phyloP scores from a whole-genome alignment of 2,113 vertebrate genomes.

The Chaetodon auriga region DNA sequence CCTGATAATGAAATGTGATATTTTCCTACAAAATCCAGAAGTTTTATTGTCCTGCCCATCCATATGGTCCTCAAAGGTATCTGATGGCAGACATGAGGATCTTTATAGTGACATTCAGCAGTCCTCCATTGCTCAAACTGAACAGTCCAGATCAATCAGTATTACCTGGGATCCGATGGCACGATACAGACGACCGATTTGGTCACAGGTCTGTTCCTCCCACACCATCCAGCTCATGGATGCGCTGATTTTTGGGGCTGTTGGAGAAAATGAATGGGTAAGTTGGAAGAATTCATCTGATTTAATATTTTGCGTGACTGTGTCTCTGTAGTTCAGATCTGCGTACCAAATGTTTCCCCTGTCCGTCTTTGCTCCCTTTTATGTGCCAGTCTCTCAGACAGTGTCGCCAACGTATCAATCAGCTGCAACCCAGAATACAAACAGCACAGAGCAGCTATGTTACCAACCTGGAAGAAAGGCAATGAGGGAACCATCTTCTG shows the following conservation, averaged over 20 bases:
- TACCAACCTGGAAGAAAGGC: background rate
- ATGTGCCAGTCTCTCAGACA: conserved; percentile 87
- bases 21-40: conserved; percentile 90
- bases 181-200: conserved; percentile 87
- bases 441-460: background rate
- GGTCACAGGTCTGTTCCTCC: conserved; percentile 92
- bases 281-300: background rate
- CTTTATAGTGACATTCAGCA: background rate
- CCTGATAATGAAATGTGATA: conserved; percentile 81
- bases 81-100: conserved; percentile 73
- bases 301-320: background rate
- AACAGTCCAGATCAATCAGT: background rate
- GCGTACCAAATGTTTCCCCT: conserved; percentile 90
- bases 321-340: background rate
- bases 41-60: conserved; percentile 88
- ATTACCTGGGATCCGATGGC: conserved; percentile 91
- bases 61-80: conserved; percentile 90
- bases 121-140: background rate
- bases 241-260: conserved; percentile 91
- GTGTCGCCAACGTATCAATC: conserved; percentile 88
- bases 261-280: background rate
- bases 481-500: background rate
- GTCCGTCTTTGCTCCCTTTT: conserved; percentile 87
- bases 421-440: conserved; percentile 83
- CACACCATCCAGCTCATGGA: conserved; percentile 91